A percentile compares a stretch with the other conserved stretches of the same genome.
Conservation (phyloP, 2,797 vertebrate species). For the Enteromius viviparus region DNA sequence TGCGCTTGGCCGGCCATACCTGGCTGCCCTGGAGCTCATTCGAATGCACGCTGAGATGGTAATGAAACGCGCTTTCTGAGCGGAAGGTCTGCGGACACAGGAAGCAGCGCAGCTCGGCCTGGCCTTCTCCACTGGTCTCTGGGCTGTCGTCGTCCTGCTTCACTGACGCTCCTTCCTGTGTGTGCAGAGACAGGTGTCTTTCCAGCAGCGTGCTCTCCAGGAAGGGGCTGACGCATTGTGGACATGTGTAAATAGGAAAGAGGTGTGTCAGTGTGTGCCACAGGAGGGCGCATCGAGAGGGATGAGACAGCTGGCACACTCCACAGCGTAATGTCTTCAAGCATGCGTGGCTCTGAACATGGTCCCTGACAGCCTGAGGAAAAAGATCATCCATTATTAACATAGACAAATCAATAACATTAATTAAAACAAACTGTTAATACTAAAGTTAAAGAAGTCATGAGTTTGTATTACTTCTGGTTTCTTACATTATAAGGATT, state of each 20-base stretch:
- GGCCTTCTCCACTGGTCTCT: constrained; percentile 60
- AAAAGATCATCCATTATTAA: background rate
- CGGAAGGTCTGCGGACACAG: constrained; percentile 89
- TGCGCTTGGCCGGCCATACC: constrained; percentile 81
- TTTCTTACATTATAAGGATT: background rate
- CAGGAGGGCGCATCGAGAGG: constrained; percentile 88
- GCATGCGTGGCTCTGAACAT: constrained; percentile 87
- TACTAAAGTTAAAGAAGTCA: background rate
- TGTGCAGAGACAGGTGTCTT: constrained; percentile 83
- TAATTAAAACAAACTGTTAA: background rate
- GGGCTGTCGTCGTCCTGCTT: constrained; percentile 61
- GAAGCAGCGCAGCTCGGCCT: constrained; percentile 86
- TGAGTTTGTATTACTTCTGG: background rate
- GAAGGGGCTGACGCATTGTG: constrained; percentile 87
- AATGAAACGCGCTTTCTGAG: constrained; percentile 85
- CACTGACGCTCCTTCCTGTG: constrained; percentile 77
- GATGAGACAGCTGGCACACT: constrained; percentile 86
- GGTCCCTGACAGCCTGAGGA: constrained; percentile 80
- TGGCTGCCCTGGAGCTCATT: constrained; percentile 65
- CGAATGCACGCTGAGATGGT: constrained; percentile 89
- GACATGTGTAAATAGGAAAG: constrained; percentile 89
- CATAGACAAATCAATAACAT: background rate
- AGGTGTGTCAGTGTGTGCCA: constrained; percentile 92
- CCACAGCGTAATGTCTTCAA: constrained; percentile 85
- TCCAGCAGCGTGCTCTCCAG: constrained; percentile 78